A percentile compares a stretch with the other conserved stretches of the same genome.
Conservation (phyloP, 1,140 invertebrate species). For the Mya arenaria region DNA sequence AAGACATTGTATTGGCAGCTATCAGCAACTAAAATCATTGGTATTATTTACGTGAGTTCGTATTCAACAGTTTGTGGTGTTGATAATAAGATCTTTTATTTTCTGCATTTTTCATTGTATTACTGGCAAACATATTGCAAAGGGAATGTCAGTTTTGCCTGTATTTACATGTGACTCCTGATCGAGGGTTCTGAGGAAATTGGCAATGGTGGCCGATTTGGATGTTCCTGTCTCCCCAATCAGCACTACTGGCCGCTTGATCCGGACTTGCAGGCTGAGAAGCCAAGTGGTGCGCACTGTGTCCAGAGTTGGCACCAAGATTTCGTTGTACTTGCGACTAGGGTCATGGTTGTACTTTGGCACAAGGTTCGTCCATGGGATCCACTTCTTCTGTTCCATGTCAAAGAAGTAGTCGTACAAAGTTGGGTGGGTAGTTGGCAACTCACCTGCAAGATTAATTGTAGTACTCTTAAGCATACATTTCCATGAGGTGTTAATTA, state of each 20-base stretch:
- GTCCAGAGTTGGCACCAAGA: conserved; percentile 94
- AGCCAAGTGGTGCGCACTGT: conserved; percentile 90
- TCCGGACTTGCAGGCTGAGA: conserved; percentile 89
- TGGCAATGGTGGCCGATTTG: conserved; percentile 93
- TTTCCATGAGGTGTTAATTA: no score
- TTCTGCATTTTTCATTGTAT: no score
- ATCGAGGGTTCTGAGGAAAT: conserved; percentile 89
- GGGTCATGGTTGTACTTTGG: conserved; percentile 88
- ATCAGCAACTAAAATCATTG: no score
- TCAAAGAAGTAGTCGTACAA: conserved; percentile 93
- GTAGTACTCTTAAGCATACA: no score
- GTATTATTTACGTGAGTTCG: no score
- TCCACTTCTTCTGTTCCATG: conserved; percentile 86
- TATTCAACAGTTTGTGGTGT: no score
- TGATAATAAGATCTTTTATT: no score
- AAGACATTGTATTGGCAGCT: no score
- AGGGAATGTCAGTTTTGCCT: no score
- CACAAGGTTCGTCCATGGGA: conserved; percentile 91
- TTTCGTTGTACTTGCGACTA: conserved; percentile 88
- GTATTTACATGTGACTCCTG: conserved; percentile 86
- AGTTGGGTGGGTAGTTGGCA: conserved; percentile 86
- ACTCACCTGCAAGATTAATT: conserved; percentile 83
- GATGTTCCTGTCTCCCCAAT: conserved; percentile 95
- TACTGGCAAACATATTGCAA: no score
- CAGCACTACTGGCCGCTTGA: conserved; percentile 89